These are phyloP conservation scores for Pollimyrus isidori DNA, from an alignment of 2,113 vertebrate genomes.

Conservation along the genomic window DNA sequence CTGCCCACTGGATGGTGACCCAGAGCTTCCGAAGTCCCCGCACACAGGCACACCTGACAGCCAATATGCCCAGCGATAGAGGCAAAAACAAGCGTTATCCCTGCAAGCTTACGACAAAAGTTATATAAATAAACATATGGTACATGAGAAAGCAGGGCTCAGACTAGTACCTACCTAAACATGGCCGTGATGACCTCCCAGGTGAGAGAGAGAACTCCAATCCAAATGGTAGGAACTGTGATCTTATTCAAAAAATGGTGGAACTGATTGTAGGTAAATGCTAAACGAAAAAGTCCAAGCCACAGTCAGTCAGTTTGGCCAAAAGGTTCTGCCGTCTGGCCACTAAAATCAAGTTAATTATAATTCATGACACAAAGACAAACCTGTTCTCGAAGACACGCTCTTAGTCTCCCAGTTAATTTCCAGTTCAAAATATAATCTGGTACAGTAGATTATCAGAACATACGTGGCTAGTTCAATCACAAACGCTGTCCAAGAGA, in stretches of 20 bases:
- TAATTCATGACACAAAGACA: background rate
- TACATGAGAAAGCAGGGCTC: background rate
- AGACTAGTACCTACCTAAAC: slow-evolving; percentile 51
- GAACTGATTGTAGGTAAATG: slow-evolving; percentile 70
- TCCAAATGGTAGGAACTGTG: slow-evolving; percentile 58
- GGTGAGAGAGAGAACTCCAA: slow-evolving; percentile 63
- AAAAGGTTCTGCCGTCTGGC: background rate
- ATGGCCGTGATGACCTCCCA: slow-evolving; percentile 64
- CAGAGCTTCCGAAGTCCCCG: slow-evolving; percentile 59
- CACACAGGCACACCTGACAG: slow-evolving; percentile 51
- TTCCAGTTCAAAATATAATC: slow-evolving; percentile 56
- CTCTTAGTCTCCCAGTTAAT: slow-evolving; percentile 57
- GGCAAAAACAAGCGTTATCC: background rate
- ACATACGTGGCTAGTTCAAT: slow-evolving; percentile 45
- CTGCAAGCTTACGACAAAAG: background rate
- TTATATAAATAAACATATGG: background rate
- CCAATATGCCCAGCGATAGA: background rate
- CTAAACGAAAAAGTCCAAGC: slow-evolving; percentile 38
- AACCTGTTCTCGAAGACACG: slow-evolving; percentile 60
- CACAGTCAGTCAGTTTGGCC: background rate
- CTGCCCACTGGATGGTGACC: slow-evolving; percentile 49
- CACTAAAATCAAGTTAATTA: background rate
- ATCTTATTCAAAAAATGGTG: slow-evolving; percentile 53
- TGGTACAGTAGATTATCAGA: slow-evolving; percentile 49
- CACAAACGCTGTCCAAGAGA: slow-evolving; percentile 30